phyloP scores from a whole-genome alignment of 2,888 invertebrate species.

The Nephrocerus scutellatus region DNA sequence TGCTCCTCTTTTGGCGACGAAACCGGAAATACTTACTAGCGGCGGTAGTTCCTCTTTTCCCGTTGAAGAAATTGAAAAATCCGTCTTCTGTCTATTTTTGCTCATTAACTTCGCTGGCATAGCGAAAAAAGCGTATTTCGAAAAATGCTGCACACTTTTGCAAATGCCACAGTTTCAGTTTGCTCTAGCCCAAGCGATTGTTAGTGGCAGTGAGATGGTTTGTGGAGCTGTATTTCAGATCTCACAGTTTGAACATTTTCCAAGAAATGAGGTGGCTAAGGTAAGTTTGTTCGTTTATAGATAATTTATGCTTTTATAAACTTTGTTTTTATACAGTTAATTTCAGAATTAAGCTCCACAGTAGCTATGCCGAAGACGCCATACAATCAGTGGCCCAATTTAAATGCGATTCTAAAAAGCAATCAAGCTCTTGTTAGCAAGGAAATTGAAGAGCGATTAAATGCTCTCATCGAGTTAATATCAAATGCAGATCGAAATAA shows the following conservation, averaged over 20 bases:
- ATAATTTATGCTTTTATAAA: background rate
- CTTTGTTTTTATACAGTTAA: conserved; percentile 24
- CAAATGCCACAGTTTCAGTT: conserved; percentile 39
- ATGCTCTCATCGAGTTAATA: conserved; percentile 35
- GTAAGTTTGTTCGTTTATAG: conserved; percentile 22
- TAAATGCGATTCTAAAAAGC: conserved; percentile 37
- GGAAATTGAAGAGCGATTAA: conserved; percentile 37
- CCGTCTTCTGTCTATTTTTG: conserved; percentile 35
- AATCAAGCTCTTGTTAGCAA: conserved; percentile 39
- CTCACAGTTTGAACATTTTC: conserved; percentile 42
- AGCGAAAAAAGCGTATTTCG: conserved; percentile 42
- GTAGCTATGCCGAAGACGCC: conserved; percentile 13
- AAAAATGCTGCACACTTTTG: conserved; percentile 37
- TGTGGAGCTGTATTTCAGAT: conserved; percentile 40
- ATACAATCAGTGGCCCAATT: conserved; percentile 38
- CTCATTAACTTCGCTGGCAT: conserved; percentile 41
- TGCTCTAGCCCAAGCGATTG: conserved; percentile 40
- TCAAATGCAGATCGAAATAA: conserved; percentile 33
- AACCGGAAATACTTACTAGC: conserved; percentile 29
- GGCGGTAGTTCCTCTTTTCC: conserved; percentile 18
- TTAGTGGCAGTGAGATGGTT: conserved; percentile 33
- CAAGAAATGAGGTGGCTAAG: conserved; percentile 37
- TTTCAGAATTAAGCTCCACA: conserved; percentile 27
- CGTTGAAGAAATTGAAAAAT: conserved; percentile 36
- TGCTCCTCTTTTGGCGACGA: conserved; percentile 30